A percentile compares a stretch with the other conserved stretches of the same genome.
These are phyloP conservation scores for Euphonia xanthogaster DNA, from an alignment of 2,797 vertebrate genomes.

Conservation along the genomic window DNA sequence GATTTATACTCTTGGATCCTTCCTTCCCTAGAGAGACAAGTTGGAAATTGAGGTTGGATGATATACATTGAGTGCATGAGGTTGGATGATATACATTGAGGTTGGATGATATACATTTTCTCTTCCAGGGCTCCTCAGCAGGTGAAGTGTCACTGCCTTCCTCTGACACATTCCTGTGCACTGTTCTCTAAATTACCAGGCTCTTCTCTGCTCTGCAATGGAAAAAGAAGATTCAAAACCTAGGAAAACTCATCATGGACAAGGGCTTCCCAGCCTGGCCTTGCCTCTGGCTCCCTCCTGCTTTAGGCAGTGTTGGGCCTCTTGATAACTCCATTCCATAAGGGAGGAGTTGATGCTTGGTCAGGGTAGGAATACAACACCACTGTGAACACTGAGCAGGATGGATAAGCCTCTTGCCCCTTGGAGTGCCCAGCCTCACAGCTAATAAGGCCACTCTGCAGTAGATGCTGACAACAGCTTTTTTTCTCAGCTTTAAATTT, in stretches of 20 bases:
- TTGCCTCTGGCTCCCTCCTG: not conserved
- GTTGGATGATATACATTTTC: too few relatives aligned
- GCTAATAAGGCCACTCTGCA: not conserved
- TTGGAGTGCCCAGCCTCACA: not conserved
- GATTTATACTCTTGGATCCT: not conserved
- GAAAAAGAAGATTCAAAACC: not conserved
- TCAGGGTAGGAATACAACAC: not conserved
- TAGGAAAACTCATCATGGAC: not conserved
- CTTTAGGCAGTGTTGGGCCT: not conserved
- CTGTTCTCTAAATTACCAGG: slow-evolving; percentile 5
- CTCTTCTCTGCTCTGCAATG: not conserved
- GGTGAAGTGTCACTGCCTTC: not conserved
- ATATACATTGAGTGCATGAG: not conserved
- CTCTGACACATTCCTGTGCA: not conserved
- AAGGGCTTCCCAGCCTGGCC: not conserved
- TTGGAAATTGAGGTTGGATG: not conserved
- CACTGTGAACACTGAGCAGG: not conserved
- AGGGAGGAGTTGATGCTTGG: not conserved
- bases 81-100: not conserved
- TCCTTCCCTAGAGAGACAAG: not conserved
- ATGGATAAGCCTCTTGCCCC: not conserved
- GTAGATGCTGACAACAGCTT: not conserved
- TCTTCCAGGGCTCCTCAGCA: not conserved
- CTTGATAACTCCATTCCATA: not conserved
- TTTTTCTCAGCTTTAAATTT: not conserved